phyloP scores from a whole-genome alignment of 2,113 vertebrate species.

The Odobenus rosmarus region DNA sequence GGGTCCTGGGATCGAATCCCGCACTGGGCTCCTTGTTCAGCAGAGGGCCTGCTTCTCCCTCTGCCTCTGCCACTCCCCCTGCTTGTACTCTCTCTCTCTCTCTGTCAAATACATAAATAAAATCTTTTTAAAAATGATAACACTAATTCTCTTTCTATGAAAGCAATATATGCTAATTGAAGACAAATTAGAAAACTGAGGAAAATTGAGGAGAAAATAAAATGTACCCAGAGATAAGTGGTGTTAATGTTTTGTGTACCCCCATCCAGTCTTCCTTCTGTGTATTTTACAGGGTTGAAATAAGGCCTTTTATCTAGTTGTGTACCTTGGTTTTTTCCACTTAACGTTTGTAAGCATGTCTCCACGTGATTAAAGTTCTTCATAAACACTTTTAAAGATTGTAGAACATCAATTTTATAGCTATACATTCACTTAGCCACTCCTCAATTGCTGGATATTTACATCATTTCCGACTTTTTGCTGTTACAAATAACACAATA shows the following conservation, averaged over 20 bases:
- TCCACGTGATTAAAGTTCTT: neutral
- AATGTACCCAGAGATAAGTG: neutral
- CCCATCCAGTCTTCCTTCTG: neutral
- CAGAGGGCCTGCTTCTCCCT: too few relatives aligned
- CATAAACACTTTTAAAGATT: neutral
- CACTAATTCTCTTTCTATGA: neutral
- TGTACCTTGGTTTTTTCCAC: neutral
- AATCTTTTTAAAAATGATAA: neutral
- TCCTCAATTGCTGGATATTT: neutral
- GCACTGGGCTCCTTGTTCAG: too few relatives aligned
- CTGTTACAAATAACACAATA: neutral
- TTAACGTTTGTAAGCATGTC: neutral
- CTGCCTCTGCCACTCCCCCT: too few relatives aligned
- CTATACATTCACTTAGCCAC: neutral
- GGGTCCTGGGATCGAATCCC: too few relatives aligned
- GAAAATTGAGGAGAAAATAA: neutral
- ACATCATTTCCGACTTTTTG: neutral
- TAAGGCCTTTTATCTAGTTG: neutral
- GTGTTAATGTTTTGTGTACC: neutral
- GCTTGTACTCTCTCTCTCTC: too few relatives aligned
- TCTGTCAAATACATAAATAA: too few relatives aligned
- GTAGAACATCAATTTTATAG: neutral
- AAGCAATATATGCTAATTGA: neutral
- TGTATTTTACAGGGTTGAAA: neutral
- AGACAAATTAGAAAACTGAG: conserved; percentile 29